These are phyloP conservation scores for Brachionus koreanus DNA, from an alignment of 1,140 invertebrate genomes.

Conservation along the genomic window DNA sequence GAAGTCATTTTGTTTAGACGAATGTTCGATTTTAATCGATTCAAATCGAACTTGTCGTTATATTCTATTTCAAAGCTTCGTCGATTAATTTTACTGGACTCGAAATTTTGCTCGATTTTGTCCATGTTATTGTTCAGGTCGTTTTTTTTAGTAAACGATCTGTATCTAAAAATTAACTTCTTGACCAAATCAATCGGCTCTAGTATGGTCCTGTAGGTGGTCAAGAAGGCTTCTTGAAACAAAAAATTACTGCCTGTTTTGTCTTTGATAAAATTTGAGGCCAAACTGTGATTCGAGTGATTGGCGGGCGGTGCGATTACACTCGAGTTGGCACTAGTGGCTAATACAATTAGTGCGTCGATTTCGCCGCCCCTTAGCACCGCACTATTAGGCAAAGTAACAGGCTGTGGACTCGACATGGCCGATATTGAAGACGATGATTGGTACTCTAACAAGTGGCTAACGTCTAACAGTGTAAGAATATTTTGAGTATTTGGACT, in stretches of 20 bases:
- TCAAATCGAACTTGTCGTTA: constrained; percentile 26
- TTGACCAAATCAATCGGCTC: constrained; percentile 78
- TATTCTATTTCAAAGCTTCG: constrained; percentile 44
- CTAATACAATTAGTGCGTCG: constrained; percentile 85
- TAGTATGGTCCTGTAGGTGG: constrained; percentile 91
- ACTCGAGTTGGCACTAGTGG: constrained; percentile 83
- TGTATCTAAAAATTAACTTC: constrained; percentile 78
- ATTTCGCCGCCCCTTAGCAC: constrained; percentile 82
- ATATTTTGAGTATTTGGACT: background rate
- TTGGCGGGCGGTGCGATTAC: constrained; percentile 45
- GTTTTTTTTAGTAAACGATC: constrained; percentile 65
- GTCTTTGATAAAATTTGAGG: background rate
- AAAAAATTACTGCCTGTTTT: constrained; percentile 69
- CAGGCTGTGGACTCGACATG: background rate
- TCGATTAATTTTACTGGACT: constrained; percentile 85
- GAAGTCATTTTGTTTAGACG: constrained; percentile 61
- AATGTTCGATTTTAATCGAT: constrained; percentile 4
- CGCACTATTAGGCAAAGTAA: constrained; percentile 58
- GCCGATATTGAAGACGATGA: background rate
- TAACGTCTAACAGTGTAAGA: constrained; percentile 15
- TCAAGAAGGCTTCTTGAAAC: constrained; percentile 93
- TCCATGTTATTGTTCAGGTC: constrained; percentile 66
- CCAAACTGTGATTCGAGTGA: background rate
- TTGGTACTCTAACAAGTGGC: constrained; percentile 34
- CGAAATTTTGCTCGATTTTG: constrained; percentile 78